Evolutionary conservation across 2,797 vertebrate genomes (phyloP), one percentile per base, ranked within the genome.

Genomic region (Channa striata): DNA sequence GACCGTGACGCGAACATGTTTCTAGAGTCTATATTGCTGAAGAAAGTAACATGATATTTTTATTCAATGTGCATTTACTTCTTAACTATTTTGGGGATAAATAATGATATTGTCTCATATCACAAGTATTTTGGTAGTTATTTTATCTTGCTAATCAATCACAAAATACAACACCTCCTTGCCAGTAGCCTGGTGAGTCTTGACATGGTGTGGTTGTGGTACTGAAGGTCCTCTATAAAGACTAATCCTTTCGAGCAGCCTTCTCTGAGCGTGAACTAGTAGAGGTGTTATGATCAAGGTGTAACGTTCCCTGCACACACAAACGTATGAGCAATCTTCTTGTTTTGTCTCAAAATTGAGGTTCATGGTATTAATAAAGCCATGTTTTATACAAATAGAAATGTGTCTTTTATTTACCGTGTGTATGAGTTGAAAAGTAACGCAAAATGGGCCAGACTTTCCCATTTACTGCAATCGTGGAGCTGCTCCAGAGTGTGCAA

Each of bases 261-360:
- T 96, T 77, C 94, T 96, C 88, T 99, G 98, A 57, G 97, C 96
- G 0, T 94, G 92, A n/a, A 98, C 91, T 64, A 99, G 77, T 23
- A 99, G 58, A 0, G 98, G 96, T 39, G 91, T 95, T 76, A 98
- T 83, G 69, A 94, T 92, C 60, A 94, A 91, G 59, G 94, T 88
- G 43, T 97, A 98, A 34, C 93, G 93, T 78, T 97, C 96, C 81
- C 98, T 99, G 17, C 4, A 62, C 13, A 30, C 25, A 30, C 25
- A 30, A 30, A 30, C 4, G 4, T 30, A 30, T 30, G 25, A 30
- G 25, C 25, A 30, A 39, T 36, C 4, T 11, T 39, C 11, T 13
- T 37, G 11, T 40, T 39, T 46, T 21, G 25, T 33, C 8, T 53
- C n/a, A 37, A 16, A 40, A 42, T 51, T 14, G 4, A 50, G 5